Conservation (phyloP, 2,113 vertebrate genomes). For the Tyto alba region DNA sequence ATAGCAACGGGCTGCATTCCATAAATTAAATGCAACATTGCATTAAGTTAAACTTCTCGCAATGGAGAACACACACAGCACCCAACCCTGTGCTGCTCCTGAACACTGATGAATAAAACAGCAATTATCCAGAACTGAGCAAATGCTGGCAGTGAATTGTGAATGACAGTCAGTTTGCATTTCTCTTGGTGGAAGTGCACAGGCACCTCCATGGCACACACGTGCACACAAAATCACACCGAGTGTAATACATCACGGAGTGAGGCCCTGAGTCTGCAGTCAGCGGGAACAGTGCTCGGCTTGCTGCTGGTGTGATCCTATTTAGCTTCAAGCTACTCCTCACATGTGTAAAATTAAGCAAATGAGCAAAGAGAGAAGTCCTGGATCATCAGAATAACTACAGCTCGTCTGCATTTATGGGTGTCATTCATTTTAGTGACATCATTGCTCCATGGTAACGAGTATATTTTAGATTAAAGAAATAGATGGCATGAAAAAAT, state of each 20-base stretch:
- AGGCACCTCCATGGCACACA: background rate
- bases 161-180: background rate
- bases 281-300: background rate
- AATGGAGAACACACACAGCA: background rate
- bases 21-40: conserved; percentile 51
- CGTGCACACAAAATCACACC: background rate
- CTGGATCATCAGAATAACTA: conserved; percentile 63
- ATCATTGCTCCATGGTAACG: conserved; percentile 67
- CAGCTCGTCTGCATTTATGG: conserved; percentile 63
- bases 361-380: conserved; percentile 57
- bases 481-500: conserved; percentile 66
- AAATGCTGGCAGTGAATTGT: background rate
- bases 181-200: background rate
- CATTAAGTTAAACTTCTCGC: conserved; percentile 49
- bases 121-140: background rate
- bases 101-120: background rate
- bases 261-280: background rate
- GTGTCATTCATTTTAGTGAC: conserved; percentile 66
- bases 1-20: conserved; percentile 50
- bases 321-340: conserved; percentile 43
- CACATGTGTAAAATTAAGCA: conserved; percentile 56
- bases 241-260: background rate
- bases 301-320: background rate
- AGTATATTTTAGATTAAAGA: conserved; percentile 59
- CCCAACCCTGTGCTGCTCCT: background rate